Conservation (phyloP, 2,113 vertebrate genomes). For the Malurus alboscapulatus region DNA sequence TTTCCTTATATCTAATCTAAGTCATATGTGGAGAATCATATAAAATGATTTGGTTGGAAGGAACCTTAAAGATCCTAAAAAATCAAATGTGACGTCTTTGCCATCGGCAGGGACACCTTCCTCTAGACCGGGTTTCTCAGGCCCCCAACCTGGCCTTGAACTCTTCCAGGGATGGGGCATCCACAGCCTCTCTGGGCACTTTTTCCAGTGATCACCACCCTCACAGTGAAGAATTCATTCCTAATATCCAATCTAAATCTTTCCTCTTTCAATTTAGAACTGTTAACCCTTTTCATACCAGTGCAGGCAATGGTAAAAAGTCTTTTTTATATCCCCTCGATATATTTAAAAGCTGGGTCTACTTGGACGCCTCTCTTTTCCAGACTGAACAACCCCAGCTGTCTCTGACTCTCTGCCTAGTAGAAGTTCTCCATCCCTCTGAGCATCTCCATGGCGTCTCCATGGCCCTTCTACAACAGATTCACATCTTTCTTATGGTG, state of each 20-base stretch:
- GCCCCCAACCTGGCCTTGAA: neutral
- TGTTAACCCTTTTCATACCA: no score
- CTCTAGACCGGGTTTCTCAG: neutral
- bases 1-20: neutral
- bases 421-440: accelerated
- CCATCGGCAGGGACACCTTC: neutral
- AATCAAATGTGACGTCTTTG: neutral
- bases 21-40: neutral
- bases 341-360: neutral
- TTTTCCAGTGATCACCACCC: neutral
- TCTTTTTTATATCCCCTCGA: neutral
- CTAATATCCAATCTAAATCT: neutral
- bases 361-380: neutral
- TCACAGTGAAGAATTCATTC: neutral
- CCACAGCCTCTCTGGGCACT: neutral
- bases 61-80: neutral
- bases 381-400: neutral
- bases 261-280: neutral
- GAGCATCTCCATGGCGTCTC: accelerated
- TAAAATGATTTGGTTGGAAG: neutral
- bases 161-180: neutral
- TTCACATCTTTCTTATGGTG: neutral
- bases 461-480: accelerated
- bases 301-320: accelerated
- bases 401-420: neutral